These are phyloP conservation scores for Misgurnus anguillicaudatus DNA, from an alignment of 2,113 vertebrate genomes.

Conservation along the genomic window DNA sequence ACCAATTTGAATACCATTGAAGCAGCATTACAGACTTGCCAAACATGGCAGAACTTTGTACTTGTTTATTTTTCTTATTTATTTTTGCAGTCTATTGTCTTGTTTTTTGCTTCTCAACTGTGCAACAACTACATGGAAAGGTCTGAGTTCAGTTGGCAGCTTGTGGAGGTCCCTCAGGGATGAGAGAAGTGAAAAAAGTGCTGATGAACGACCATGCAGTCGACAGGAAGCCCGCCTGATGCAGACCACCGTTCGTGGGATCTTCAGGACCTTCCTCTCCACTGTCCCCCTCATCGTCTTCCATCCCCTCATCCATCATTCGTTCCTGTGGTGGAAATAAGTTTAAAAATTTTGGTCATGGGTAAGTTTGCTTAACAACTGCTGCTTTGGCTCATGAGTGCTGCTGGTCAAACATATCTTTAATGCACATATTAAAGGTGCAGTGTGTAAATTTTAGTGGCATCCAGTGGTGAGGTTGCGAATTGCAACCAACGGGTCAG, in stretches of 20 bases:
- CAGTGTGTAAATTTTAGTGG: too few relatives aligned
- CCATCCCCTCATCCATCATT: slow-evolving; percentile 94
- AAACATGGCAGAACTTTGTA: not conserved
- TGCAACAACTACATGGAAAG: not conserved
- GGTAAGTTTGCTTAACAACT: not conserved
- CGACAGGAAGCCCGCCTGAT: slow-evolving; percentile 81
- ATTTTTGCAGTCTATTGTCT: too few relatives aligned
- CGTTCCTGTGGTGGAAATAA: slow-evolving; percentile 80
- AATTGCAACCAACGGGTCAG: too few relatives aligned
- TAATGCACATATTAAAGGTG: too few relatives aligned
- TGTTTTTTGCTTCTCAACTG: not conserved
- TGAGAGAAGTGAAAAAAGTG: slow-evolving; percentile 95
- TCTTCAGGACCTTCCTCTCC: slow-evolving; percentile 80
- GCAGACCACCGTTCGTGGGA: slow-evolving; percentile 59
- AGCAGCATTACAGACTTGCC: slow-evolving; percentile 34
- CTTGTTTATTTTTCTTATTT: too few relatives aligned
- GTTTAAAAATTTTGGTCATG: not conserved
- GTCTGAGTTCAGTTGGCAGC: slow-evolving; percentile 80
- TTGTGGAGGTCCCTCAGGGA: slow-evolving; percentile 91
- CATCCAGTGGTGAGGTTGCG: too few relatives aligned
- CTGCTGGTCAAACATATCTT: too few relatives aligned
- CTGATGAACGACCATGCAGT: slow-evolving; percentile 95
- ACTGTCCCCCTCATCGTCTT: slow-evolving; percentile 77
- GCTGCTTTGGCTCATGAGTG: not conserved
- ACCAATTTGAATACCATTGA: not conserved